Conservation (phyloP, 2,797 vertebrate genomes). For the Halcyon leucocephala region DNA sequence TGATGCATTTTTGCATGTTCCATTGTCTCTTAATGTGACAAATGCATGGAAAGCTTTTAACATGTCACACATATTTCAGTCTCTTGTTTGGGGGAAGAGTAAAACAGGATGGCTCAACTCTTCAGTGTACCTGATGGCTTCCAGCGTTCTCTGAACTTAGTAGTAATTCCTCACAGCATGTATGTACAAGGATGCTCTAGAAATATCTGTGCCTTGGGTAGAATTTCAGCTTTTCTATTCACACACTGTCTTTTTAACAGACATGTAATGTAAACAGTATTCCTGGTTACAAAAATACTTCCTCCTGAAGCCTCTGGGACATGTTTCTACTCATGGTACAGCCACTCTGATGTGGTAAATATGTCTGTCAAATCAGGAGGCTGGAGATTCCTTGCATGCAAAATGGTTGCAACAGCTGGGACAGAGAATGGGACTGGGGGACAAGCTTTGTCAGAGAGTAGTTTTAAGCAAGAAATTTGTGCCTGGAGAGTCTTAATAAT, state of each 20-base stretch:
- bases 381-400: not conserved
- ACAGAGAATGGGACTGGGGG: not conserved
- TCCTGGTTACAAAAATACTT: not conserved
- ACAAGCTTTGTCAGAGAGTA: not conserved
- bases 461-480: not conserved
- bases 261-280: not conserved
- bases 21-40: not conserved
- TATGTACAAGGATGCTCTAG: not conserved
- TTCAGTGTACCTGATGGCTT: not conserved
- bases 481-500: not conserved
- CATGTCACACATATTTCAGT: not conserved
- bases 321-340: not conserved
- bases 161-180: not conserved
- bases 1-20: not conserved
- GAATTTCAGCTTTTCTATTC: not conserved
- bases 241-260: not conserved
- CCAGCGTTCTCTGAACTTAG: not conserved
- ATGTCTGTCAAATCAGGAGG: not conserved
- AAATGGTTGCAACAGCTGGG: not conserved
- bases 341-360: not conserved
- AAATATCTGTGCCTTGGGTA: not conserved
- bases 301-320: not conserved
- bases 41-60: not conserved
- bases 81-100: not conserved
- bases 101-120: not conserved